phyloP scores from a whole-genome alignment of 1,140 invertebrate genomes.

The Drosophila lacertosa region DNA sequence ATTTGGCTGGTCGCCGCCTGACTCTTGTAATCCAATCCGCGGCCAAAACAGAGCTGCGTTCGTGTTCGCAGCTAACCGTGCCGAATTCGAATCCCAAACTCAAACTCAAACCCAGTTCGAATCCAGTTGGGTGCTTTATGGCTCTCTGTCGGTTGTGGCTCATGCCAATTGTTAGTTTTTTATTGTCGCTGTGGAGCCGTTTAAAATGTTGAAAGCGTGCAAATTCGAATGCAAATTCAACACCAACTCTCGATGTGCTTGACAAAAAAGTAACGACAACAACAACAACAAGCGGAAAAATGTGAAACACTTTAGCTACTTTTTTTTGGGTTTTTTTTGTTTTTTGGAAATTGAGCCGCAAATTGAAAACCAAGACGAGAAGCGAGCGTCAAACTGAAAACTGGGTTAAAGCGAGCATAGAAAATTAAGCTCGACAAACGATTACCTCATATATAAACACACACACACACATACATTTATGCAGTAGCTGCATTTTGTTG shows the following conservation, averaged over 20 bases:
- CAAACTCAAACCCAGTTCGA: slow-evolving; percentile 2
- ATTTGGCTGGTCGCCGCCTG: slow-evolving; percentile 53
- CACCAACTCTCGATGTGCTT: slow-evolving; percentile 66
- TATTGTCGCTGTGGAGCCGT: slow-evolving; percentile 41
- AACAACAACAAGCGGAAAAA: slow-evolving; percentile 12
- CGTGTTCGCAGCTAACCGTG: slow-evolving; percentile 22
- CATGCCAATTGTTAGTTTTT: slow-evolving; percentile 75
- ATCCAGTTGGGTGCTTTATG: slow-evolving; percentile 10
- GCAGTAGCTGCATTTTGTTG: slow-evolving; percentile 50
- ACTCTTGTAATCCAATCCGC: slow-evolving; percentile 48
- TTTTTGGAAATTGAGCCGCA: slow-evolving; percentile 71
- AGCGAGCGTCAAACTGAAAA: slow-evolving; percentile 61
- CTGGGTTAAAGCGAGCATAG: slow-evolving; percentile 76
- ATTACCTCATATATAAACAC: slow-evolving; percentile 38
- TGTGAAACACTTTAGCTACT: slow-evolving; percentile 55
- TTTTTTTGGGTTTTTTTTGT: slow-evolving; percentile 6
- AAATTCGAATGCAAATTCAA: slow-evolving; percentile 81
- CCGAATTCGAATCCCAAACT: slow-evolving; percentile 36
- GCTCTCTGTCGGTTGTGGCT: slow-evolving; percentile 48
- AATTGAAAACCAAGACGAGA: slow-evolving; percentile 77
- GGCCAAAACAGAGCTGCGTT: slow-evolving; percentile 19
- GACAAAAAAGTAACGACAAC: slow-evolving; percentile 47
- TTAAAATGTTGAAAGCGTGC: slow-evolving; percentile 76
- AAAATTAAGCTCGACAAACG: slow-evolving; percentile 51
- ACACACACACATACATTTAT: slow-evolving; percentile 5